Percentiles rank a stretch among this genome's conserved stretches.
These are phyloP conservation scores for Euzophera pinguis DNA, from an alignment of 2,888 invertebrate species.

Conservation along the genomic window DNA sequence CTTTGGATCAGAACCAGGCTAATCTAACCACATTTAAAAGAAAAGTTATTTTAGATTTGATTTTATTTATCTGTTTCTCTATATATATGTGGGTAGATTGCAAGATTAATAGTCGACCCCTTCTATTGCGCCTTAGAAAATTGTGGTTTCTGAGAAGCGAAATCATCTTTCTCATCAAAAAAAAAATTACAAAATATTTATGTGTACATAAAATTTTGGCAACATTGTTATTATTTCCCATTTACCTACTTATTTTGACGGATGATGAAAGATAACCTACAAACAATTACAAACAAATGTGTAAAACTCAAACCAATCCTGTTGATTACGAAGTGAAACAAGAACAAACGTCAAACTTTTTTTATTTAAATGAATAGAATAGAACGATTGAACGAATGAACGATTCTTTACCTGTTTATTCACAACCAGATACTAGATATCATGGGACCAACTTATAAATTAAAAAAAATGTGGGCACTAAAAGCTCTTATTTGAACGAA, in stretches of 20 bases:
- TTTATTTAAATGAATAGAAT: background rate
- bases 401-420: background rate
- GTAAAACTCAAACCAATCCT: background rate
- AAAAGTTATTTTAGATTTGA: too few species aligned
- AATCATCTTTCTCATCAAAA: too few species aligned
- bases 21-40: too few species aligned
- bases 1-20: too few species aligned
- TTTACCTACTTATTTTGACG: background rate
- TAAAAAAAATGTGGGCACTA: background rate
- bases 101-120: too few species aligned
- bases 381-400: too few species aligned
- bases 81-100: too few species aligned
- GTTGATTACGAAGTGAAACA: background rate
- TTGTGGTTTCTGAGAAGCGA: too few species aligned
- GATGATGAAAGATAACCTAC: background rate
- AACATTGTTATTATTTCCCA: background rate
- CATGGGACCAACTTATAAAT: background rate
- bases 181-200: too few species aligned
- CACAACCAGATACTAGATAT: background rate
- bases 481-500: conserved; percentile 6
- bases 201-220: background rate
- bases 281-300: background rate
- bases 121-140: too few species aligned
- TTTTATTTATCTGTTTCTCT: too few species aligned
- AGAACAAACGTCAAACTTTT: background rate